Percentiles rank a stretch among this genome's conserved stretches.
phyloP scores from a whole-genome alignment of 2,113 vertebrate genomes.

The Lethenteron reissneri region DNA sequence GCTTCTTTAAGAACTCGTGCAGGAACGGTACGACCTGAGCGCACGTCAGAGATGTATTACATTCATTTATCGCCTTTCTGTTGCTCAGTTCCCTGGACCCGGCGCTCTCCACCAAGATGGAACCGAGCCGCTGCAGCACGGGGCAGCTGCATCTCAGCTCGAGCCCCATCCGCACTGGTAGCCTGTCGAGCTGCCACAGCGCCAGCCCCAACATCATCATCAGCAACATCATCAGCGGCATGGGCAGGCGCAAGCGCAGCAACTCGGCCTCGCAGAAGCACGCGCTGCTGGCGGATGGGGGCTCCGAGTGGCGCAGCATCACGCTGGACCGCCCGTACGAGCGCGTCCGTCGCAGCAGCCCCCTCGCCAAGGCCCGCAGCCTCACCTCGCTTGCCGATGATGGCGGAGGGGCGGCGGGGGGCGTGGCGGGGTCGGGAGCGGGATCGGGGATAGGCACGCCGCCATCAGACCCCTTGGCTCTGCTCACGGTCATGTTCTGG shows the following conservation, averaged over 20 bases:
- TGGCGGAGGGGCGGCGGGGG: background rate
- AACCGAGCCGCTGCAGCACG: constrained; percentile 71
- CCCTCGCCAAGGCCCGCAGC: constrained; percentile 37
- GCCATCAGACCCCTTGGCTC: constrained; percentile 61
- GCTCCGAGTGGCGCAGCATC: constrained; percentile 38
- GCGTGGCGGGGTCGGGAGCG: background rate
- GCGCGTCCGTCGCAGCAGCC: constrained; percentile 49
- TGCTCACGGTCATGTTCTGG: constrained; percentile 90
- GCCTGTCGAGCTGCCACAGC: constrained; percentile 32
- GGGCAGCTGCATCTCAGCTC: constrained; percentile 69
- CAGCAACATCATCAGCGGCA: constrained; percentile 15
- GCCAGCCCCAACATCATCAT: constrained; percentile 17
- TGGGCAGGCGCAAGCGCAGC: constrained; percentile 59
- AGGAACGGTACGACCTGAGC: too few species aligned
- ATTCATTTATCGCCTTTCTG: constrained; percentile 9
- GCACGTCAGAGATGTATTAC: too few species aligned
- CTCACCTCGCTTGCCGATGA: constrained; percentile 69
- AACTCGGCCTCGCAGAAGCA: constrained; percentile 97
- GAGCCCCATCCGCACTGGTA: constrained; percentile 17
- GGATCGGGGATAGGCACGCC: constrained; percentile 9
- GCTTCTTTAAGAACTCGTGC: too few species aligned
- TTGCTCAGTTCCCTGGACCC: constrained; percentile 55
- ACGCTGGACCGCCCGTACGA: constrained; percentile 73
- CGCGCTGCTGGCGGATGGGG: constrained; percentile 40
- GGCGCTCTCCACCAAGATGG: constrained; percentile 52